Conservation (phyloP, 2,113 vertebrate genomes). For the Pluvianellus socialis region DNA sequence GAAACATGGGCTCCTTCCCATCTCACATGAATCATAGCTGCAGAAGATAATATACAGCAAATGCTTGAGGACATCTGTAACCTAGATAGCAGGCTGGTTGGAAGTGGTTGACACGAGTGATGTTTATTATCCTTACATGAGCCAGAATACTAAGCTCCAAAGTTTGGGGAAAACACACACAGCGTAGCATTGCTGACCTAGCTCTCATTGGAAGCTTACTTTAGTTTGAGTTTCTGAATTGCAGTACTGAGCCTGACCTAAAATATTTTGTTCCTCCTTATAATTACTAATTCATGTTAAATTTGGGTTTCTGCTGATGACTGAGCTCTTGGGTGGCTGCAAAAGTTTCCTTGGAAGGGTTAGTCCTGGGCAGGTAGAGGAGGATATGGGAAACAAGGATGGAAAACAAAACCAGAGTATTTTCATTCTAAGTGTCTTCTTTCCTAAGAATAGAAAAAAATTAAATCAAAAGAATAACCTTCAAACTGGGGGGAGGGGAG, state of each 20-base stretch:
- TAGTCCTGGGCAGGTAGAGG: neutral
- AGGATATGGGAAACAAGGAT: neutral
- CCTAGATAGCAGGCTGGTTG: neutral
- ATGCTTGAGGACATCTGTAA: neutral
- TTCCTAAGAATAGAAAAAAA: neutral
- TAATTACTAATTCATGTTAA: neutral
- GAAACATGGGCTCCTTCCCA: neutral
- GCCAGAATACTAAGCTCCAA: neutral
- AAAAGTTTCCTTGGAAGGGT: neutral
- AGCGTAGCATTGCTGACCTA: neutral
- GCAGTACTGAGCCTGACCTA: neutral
- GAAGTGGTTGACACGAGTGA: neutral
- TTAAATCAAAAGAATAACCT: neutral
- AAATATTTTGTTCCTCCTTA: neutral
- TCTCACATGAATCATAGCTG: neutral
- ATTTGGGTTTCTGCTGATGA: neutral
- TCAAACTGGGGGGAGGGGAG: neutral
- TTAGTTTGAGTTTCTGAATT: neutral
- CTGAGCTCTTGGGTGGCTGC: neutral
- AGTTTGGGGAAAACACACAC: neutral
- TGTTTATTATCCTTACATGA: neutral
- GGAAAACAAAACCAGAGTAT: neutral
- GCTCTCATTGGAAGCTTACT: neutral
- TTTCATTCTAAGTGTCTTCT: neutral
- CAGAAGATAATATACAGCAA: neutral